Evolutionary conservation across 1,140 invertebrate genomes (phyloP), one percentile per base, ranked within the genome.

Genomic region (Drosophila athabasca): DNA sequence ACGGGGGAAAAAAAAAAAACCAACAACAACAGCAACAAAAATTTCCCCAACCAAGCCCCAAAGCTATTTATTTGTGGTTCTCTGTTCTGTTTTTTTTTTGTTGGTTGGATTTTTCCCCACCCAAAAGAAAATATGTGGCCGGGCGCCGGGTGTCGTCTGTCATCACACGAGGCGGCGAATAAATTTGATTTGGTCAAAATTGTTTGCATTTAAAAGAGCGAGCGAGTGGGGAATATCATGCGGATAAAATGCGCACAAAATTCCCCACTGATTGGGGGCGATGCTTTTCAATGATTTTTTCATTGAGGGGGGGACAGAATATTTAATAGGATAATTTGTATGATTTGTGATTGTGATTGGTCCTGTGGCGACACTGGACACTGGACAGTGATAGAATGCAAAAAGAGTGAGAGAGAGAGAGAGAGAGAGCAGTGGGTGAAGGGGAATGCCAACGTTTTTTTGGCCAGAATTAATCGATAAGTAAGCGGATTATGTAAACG

Each of bases 101-200:
- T 39, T 13, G 35, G 31, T 35, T 35, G 29, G 29, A 35, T 54
- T 65, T 39, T 31, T 39, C 35, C 35, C 22, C 44, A 19, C 19
- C 45, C 44, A 46, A 44, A 51, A 39, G 17, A 45, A 52, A 51
- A 24, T 39, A 39, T 39, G 35, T 39, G 35, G 35, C 35, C 4
- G 11, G 3, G 6, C n/a, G 1, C 17, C 1, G 17, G 17, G 24
- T 22, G 13, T 50, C 49, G 31, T 46, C 55, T 65, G 49, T 60
- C 59, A 64, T 62, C 70, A 76, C 43, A 71, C 77, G 35, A 39
- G 35, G 60, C 58, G 62, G 41, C 58, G 44, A 55, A 59, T 65
- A 73, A 84, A 84, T 87, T 87, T 62, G 68, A 81, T 85, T 87
- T 87, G 43, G 39, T 52, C 51, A 29, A 57, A 76, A 77, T 58